These are phyloP conservation scores for Adrianichthys oophorus DNA, from an alignment of 2,797 vertebrate genomes.

Conservation along the genomic window DNA sequence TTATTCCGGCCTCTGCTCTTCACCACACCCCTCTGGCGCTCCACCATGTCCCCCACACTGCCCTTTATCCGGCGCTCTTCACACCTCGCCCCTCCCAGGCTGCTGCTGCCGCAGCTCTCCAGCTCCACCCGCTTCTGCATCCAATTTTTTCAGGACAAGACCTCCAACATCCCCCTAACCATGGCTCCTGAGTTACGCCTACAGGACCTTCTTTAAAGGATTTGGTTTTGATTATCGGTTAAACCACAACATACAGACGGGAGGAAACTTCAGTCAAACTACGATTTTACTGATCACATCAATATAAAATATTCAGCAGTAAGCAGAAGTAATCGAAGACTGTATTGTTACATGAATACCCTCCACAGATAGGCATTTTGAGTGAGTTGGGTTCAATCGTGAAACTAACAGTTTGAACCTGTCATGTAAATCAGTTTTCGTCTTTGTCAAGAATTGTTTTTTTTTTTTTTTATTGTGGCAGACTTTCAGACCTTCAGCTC, in stretches of 20 bases:
- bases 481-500: constrained; percentile 34
- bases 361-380: constrained; percentile 52
- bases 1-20: constrained; percentile 95
- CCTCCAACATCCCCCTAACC: constrained; percentile 96
- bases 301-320: too few relatives aligned
- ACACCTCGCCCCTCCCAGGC: constrained; percentile 85
- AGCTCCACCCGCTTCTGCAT: constrained; percentile 95
- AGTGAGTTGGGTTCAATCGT: constrained; percentile 23
- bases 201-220: constrained; percentile 18
- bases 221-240: not conserved
- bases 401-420: constrained; percentile 50
- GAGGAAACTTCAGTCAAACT: too few relatives aligned
- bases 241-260: too few relatives aligned
- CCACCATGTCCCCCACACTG: constrained; percentile 90
- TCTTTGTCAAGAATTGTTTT: constrained; percentile 21
- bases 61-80: constrained; percentile 93
- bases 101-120: constrained; percentile 90
- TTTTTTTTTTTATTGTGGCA: constrained; percentile 26
- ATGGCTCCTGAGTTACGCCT: constrained; percentile 87
- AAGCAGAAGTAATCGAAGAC: too few relatives aligned
- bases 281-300: too few relatives aligned
- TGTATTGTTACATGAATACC: too few relatives aligned
- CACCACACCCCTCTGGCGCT: constrained; percentile 93
- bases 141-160: constrained; percentile 99
- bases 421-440: constrained; percentile 13